Conservation (phyloP, 2,113 vertebrate genomes). For the Embiotoca jacksoni region DNA sequence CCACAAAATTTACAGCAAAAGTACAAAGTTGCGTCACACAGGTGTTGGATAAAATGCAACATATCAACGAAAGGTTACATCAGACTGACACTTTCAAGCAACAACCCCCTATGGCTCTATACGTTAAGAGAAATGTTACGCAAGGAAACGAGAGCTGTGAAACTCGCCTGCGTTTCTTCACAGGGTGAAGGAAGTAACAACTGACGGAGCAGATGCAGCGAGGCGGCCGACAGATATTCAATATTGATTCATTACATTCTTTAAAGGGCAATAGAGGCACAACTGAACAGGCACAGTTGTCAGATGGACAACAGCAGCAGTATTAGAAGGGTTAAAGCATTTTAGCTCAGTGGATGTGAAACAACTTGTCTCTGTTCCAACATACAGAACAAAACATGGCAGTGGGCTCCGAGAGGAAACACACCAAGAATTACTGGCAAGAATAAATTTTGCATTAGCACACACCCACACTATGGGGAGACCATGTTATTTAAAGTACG, state of each 20-base stretch:
- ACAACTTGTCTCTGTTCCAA: constrained; percentile 13
- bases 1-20: constrained; percentile 12
- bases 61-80: neutral
- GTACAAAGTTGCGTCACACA: neutral
- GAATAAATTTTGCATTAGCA: constrained; percentile 6
- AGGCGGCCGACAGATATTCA: constrained; percentile 67
- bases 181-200: constrained; percentile 71
- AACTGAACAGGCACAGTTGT: constrained; percentile 64
- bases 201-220: constrained; percentile 72
- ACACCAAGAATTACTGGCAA: neutral
- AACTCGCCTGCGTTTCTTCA: constrained; percentile 63
- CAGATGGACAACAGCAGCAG: constrained; percentile 44
- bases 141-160: constrained; percentile 71
- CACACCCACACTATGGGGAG: neutral
- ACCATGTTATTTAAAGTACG: neutral
- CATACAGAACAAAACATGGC: neutral
- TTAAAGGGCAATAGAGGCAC: constrained; percentile 30
- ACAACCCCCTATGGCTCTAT: constrained; percentile 12
- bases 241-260: constrained; percentile 75
- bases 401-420: neutral
- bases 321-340: constrained; percentile 58
- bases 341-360: constrained; percentile 48
- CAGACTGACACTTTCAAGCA: neutral
- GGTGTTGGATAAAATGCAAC: constrained; percentile 3
- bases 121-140: constrained; percentile 50